Conservation (phyloP, 2,888 invertebrate genomes). For the Xestia sexstrigata region DNA sequence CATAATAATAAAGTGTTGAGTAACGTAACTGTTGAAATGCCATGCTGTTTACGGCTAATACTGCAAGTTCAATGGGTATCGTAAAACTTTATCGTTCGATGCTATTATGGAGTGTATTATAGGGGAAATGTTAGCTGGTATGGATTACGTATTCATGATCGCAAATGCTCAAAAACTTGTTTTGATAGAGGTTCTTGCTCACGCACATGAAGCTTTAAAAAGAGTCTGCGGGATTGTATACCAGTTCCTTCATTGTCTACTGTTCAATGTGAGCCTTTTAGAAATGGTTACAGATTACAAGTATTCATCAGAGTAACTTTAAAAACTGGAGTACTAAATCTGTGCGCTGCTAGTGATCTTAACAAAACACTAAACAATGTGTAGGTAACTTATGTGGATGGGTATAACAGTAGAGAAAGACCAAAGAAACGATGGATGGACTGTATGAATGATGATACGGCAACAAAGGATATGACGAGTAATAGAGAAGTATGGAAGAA, state of each 20-base stretch:
- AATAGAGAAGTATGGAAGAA: no score
- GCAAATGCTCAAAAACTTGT: slow-evolving; percentile 23
- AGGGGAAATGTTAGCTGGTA: slow-evolving; percentile 17
- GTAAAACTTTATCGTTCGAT: slow-evolving; percentile 59
- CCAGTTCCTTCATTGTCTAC: no score
- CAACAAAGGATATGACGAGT: no score
- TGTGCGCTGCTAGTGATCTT: background rate
- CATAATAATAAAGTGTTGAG: slow-evolving; percentile 47
- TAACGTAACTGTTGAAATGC: slow-evolving; percentile 45
- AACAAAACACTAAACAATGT: background rate
- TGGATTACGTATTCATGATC: slow-evolving; percentile 4
- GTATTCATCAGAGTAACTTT: background rate
- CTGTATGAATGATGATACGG: no score
- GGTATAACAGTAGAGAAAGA: no score
- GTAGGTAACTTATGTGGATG: no score
- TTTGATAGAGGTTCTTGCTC: slow-evolving; percentile 2
- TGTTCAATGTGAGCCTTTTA: background rate
- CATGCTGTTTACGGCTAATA: slow-evolving; percentile 44
- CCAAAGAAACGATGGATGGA: no score
- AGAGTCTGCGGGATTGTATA: background rate
- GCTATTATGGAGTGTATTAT: slow-evolving; percentile 17
- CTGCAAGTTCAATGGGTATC: slow-evolving; percentile 55
- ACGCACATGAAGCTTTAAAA: background rate
- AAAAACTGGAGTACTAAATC: background rate
- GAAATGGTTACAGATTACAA: background rate